Percentiles rank a stretch among this genome's conserved stretches.
phyloP scores from a whole-genome alignment of 2,888 invertebrate genomes.

The Palloptera scutellata region DNA sequence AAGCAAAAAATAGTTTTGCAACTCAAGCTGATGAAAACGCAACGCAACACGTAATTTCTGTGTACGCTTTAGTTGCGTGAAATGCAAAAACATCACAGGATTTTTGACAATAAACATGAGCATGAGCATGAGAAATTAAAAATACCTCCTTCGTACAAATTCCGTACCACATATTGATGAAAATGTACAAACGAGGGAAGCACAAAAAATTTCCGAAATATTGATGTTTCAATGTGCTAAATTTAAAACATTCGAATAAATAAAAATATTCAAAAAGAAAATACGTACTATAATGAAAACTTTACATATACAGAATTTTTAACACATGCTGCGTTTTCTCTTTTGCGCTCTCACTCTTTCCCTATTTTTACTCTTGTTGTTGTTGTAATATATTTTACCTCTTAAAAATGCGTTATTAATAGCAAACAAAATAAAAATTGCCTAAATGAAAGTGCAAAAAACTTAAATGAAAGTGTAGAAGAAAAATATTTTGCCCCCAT shows the following conservation, averaged over 20 bases:
- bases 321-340: slow-evolving; percentile 17
- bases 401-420: slow-evolving; percentile 18
- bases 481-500: no score
- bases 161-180: slow-evolving; percentile 36
- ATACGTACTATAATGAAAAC: background rate
- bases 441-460: background rate
- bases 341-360: background rate
- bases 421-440: slow-evolving; percentile 18
- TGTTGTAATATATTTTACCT: slow-evolving; percentile 15
- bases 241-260: slow-evolving; percentile 30
- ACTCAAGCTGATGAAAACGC: no score
- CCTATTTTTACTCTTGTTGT: slow-evolving; percentile 1
- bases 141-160: slow-evolving; percentile 54
- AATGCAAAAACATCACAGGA: slow-evolving; percentile 35
- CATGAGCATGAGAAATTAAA: slow-evolving; percentile 41
- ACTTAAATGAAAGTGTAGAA: no score
- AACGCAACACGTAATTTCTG: no score
- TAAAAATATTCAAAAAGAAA: slow-evolving; percentile 1
- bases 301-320: background rate
- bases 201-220: slow-evolving; percentile 3
- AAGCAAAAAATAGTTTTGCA: no score
- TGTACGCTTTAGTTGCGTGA: no score
- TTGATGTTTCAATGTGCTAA: slow-evolving; percentile 32
- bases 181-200: background rate
- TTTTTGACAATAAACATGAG: slow-evolving; percentile 53